Evolutionary conservation across 2,888 invertebrate genomes (phyloP), one percentile per base, ranked within the genome.

Genomic region (Napeogenes sylphis): DNA sequence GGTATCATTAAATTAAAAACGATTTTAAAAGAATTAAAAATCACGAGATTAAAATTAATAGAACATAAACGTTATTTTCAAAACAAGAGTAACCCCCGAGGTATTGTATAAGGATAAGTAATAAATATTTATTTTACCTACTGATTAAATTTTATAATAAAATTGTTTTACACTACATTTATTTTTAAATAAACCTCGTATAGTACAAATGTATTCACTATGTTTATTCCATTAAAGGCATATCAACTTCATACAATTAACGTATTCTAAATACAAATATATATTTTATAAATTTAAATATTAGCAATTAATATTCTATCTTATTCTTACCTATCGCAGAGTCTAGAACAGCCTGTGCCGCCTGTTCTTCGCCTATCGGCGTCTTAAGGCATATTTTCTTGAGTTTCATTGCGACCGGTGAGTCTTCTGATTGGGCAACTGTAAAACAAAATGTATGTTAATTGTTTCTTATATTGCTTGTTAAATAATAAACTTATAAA

Each of bases 371-470:
- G 85, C 93, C 92, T 71, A 93, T 91, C 77, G 93, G 93, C 88
- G 93, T 93, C 85, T 93, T 92, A 85, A 93, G 92, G 93, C 93
- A 93, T 84, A 93, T 93, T 92, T 93, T 93, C 91, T 93, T 93
- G 87, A 93, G 90, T 91, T 93, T 93, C 89, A 92, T 93, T 79
- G 93, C 93, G 82, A 93, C 90, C 80, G 93, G 93, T 80, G 93
- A 92, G 83, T 92, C 92, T 87, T 93, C 93, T 75, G 93, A 92
- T 85, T 93, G 92, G 82, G 93, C 93, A 92, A 93, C 93, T 93
- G 90, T 60, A 90, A 91, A 71, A 80, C 66, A 77, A 80, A 63
- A 59, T 30, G 38, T 33, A 45, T 45, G 46, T 61, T 32, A 62
- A 45, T 46, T 46, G 46, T 58, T 53, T 10, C 30, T n/a, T 35